Percentiles rank a stretch among this genome's conserved stretches.
These are phyloP conservation scores for Zaprionus inermis DNA, from an alignment of 1,140 invertebrate species.

Conservation along the genomic window DNA sequence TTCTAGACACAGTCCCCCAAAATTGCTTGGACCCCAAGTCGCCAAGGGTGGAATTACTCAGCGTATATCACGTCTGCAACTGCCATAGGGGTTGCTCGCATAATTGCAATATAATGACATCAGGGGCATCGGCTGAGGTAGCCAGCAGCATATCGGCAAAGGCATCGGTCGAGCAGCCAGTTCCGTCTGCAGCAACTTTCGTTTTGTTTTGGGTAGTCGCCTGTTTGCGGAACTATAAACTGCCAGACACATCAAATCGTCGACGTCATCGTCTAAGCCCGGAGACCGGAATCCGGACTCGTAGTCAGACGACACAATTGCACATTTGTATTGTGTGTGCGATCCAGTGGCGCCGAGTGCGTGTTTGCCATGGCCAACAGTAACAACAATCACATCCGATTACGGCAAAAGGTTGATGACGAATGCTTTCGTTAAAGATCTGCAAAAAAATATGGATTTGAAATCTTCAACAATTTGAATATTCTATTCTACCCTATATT, in stretches of 20 bases:
- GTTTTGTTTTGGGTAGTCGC: conserved; percentile 30
- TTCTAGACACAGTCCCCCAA: conserved; percentile 27
- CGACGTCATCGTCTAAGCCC: conserved; percentile 23
- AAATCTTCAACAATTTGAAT: too few relatives aligned
- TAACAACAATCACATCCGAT: conserved; percentile 43
- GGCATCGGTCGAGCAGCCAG: conserved; percentile 40
- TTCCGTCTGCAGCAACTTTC: conserved; percentile 74
- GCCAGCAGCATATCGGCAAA: conserved; percentile 32
- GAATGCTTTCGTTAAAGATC: not conserved
- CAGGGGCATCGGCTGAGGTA: conserved; percentile 9
- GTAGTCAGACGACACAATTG: conserved; percentile 33
- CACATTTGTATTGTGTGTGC: conserved; percentile 22
- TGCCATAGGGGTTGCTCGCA: conserved; percentile 55
- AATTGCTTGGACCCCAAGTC: conserved; percentile 38
- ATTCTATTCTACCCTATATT: too few relatives aligned
- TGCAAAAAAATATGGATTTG: too few relatives aligned
- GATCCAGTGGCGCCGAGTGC: conserved; percentile 22
- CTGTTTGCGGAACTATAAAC: conserved; percentile 70
- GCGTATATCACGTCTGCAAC: conserved; percentile 18
- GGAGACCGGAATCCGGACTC: conserved; percentile 2
- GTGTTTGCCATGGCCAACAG: conserved; percentile 36
- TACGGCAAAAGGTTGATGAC: not conserved
- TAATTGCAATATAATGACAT: conserved; percentile 74
- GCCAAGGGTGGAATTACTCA: conserved; percentile 55
- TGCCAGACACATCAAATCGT: conserved; percentile 29